A percentile compares a stretch with the other conserved stretches of the same genome.
phyloP scores from a whole-genome alignment of 1,140 invertebrate species.

The Gerris buenoi region DNA sequence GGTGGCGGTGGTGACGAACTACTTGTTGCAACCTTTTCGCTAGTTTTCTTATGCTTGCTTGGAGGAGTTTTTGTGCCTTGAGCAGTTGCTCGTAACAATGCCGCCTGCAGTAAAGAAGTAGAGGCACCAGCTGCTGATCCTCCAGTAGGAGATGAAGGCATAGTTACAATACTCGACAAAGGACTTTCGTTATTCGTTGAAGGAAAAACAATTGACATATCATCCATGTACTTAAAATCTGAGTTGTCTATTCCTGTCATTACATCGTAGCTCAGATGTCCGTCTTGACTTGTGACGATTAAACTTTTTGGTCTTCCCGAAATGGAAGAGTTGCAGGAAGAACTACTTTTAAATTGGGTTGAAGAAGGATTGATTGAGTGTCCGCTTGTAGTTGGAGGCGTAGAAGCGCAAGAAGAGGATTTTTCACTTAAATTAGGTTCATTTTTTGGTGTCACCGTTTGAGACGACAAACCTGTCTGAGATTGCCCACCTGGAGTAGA shows the following conservation, averaged over 20 bases:
- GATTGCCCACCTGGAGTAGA: slow-evolving; percentile 27
- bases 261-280: slow-evolving; percentile 48
- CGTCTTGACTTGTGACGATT: slow-evolving; percentile 35
- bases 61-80: slow-evolving; percentile 33
- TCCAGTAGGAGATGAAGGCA: slow-evolving; percentile 30
- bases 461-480: neutral
- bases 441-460: slow-evolving; percentile 22
- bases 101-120: slow-evolving; percentile 48
- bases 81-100: slow-evolving; percentile 48
- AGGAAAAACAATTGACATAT: slow-evolving; percentile 66
- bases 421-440: slow-evolving; percentile 16
- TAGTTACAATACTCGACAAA: slow-evolving; percentile 39
- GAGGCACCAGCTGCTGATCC: slow-evolving; percentile 26
- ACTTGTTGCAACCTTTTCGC: slow-evolving; percentile 46
- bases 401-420: slow-evolving; percentile 26
- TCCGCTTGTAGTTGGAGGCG: slow-evolving; percentile 28
- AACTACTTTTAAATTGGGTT: slow-evolving; percentile 48
- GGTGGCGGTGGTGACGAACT: slow-evolving; percentile 39
- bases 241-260: slow-evolving; percentile 60
- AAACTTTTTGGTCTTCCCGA: slow-evolving; percentile 41
- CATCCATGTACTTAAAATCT: slow-evolving; percentile 75
- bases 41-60: slow-evolving; percentile 47
- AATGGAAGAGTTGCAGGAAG: slow-evolving; percentile 37
- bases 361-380: slow-evolving; percentile 52
- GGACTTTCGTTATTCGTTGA: slow-evolving; percentile 59